Percentiles rank a stretch among this genome's conserved stretches.
phyloP scores from a whole-genome alignment of 2,113 vertebrate genomes.

The Gorilla gorilla region DNA sequence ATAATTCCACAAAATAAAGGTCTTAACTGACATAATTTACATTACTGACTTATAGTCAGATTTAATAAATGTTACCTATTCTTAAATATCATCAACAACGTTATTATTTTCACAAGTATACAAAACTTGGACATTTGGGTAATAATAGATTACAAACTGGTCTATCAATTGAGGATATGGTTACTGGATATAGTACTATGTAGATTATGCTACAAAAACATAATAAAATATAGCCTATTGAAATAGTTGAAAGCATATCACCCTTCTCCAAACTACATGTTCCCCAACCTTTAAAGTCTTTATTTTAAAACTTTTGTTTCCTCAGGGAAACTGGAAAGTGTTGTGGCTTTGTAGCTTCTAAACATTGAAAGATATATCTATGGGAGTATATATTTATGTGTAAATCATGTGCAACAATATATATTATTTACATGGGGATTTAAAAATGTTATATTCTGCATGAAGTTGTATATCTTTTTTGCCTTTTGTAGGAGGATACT shows the following conservation, averaged over 20 bases:
- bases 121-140: not conserved
- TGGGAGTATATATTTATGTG: not conserved
- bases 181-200: not conserved
- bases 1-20: constrained; percentile 6
- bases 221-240: not conserved
- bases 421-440: not conserved
- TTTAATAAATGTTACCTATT: not conserved
- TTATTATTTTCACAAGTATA: not conserved
- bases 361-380: not conserved
- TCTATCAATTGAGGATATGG: not conserved
- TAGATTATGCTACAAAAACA: not conserved
- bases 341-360: constrained; percentile 23
- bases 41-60: not conserved
- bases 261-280: not conserved
- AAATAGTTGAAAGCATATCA: not conserved
- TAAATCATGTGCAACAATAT: not conserved
- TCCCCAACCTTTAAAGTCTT: not conserved
- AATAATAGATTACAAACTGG: not conserved
- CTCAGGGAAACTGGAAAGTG: not conserved
- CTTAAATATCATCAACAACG: not conserved
- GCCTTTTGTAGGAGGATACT: constrained; percentile 87
- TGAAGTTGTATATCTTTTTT: constrained; percentile 65
- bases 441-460: not conserved
- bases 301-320: not conserved
- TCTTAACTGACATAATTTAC: not conserved